A percentile compares a stretch with the other conserved stretches of the same genome.
phyloP scores from a whole-genome alignment of 1,140 invertebrate genomes.

The Leptinotarsa lineolata region DNA sequence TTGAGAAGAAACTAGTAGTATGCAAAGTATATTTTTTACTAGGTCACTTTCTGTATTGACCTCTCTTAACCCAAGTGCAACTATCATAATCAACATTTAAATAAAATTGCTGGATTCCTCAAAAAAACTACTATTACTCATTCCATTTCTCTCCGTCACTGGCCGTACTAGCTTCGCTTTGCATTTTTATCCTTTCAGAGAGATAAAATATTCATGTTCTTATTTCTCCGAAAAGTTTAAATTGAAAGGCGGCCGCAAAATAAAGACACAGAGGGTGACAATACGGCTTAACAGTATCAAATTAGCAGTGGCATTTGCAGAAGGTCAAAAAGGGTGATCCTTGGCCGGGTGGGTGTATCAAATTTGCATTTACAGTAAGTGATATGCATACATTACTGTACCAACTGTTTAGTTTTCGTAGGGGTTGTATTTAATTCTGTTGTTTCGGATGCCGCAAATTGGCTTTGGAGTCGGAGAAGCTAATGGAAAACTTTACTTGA shows the following conservation, averaged over 20 bases:
- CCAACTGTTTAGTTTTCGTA: conserved; percentile 2
- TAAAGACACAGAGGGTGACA: conserved; percentile 39
- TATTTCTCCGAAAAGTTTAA: conserved; percentile 32
- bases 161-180: conserved; percentile 9
- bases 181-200: conserved; percentile 6
- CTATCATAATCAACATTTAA: no score
- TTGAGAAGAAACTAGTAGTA: no score
- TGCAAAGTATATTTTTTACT: no score
- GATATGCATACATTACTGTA: conserved; percentile 44
- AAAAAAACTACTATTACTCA: no score
- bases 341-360: conserved; percentile 28
- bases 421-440: conserved; percentile 20
- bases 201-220: conserved; percentile 23
- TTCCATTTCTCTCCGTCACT: neutral
- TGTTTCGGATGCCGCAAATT: conserved; percentile 20
- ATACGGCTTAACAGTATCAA: conserved; percentile 39
- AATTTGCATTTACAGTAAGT: conserved; percentile 49
- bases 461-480: neutral
- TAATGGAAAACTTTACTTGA: no score
- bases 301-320: conserved; percentile 45
- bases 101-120: no score
- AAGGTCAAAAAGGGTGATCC: conserved; percentile 37
- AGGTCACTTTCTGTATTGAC: no score
- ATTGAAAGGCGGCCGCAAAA: conserved; percentile 37
- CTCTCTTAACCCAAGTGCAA: no score